Conservation (phyloP, 2,797 vertebrate species). For the Linurgus olivaceus region DNA sequence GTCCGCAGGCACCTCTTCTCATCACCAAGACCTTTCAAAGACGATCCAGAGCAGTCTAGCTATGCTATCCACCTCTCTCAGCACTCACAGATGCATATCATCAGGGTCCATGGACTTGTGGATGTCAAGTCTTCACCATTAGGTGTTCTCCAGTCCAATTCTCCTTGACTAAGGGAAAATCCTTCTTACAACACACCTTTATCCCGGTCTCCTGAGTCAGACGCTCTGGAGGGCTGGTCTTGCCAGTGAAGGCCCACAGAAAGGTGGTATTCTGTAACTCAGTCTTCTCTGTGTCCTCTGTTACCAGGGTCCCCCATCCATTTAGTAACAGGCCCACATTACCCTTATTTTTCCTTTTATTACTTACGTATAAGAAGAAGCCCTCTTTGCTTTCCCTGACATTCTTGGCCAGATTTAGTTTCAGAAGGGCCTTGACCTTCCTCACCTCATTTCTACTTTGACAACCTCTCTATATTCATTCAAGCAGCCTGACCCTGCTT, state of each 20-base stretch:
- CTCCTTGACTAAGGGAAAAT: neutral
- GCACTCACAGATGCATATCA: neutral
- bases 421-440: neutral
- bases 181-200: neutral
- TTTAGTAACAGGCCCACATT: neutral
- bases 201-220: neutral
- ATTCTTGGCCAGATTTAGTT: neutral
- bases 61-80: neutral
- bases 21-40: neutral
- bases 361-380: neutral
- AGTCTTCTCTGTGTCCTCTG: neutral
- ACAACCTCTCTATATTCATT: neutral
- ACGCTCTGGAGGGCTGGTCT: neutral
- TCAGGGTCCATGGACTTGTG: neutral
- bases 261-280: neutral
- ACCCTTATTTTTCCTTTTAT: neutral
- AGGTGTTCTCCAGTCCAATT: neutral
- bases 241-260: neutral
- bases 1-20: too few relatives aligned
- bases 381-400: neutral
- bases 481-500: neutral
- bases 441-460: neutral
- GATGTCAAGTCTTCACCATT: neutral
- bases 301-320: neutral
- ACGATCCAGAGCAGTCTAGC: rapidly evolving